Evolutionary conservation across 2,113 vertebrate genomes (phyloP).

Genomic region (Monopterus albus): DNA sequence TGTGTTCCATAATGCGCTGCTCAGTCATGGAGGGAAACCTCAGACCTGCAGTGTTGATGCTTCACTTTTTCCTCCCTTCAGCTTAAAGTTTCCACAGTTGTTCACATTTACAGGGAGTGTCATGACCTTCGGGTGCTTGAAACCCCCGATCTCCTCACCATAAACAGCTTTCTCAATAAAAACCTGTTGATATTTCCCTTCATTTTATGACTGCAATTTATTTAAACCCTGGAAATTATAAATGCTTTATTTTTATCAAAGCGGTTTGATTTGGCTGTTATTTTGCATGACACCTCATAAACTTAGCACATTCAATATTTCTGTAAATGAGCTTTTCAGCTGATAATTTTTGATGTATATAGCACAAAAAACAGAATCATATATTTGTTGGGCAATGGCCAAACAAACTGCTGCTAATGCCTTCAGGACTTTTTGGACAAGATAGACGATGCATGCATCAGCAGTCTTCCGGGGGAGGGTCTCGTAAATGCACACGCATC

Average conservation of each 20-base stretch:
- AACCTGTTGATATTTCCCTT: not conserved
- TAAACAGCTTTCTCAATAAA: not conserved
- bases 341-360: no score
- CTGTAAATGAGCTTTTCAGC: not conserved
- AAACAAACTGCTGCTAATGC: not conserved
- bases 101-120: conserved; percentile 6
- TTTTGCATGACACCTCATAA: not conserved
- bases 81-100: not conserved
- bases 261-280: not conserved
- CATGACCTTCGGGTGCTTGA: not conserved
- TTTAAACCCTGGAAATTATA: not conserved
- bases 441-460: no score
- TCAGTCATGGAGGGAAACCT: not conserved
- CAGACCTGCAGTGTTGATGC: conserved; percentile 8
- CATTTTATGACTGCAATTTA: not conserved
- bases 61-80: not conserved
- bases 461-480: no score
- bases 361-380: not conserved
- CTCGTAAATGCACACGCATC: not conserved
- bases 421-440: not conserved
- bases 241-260: not conserved
- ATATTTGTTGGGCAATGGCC: not conserved
- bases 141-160: not conserved
- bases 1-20: conserved; percentile 42
- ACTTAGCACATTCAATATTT: no score